phyloP scores from a whole-genome alignment of 2,113 vertebrate species.

The Hemiscyllium ocellatum region DNA sequence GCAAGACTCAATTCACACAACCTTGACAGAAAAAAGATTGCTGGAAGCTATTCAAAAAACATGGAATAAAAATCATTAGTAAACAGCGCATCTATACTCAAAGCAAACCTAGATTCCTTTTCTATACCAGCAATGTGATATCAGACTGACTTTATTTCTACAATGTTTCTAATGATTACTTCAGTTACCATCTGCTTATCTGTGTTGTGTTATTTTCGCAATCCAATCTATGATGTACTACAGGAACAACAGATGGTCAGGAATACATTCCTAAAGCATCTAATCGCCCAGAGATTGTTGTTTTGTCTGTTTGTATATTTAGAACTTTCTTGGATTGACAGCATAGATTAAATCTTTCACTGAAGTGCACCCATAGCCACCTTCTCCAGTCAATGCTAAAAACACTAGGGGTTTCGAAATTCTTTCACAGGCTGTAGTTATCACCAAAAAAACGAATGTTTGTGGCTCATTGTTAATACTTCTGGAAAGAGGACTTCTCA shows the following conservation, averaged over 20 bases:
- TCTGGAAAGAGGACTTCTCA: neutral
- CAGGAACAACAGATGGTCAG: constrained; percentile 1
- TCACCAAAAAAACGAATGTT: neutral
- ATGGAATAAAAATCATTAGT: neutral
- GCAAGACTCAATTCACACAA: neutral
- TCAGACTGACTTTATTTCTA: neutral
- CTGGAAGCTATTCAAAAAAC: neutral
- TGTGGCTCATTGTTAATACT: neutral
- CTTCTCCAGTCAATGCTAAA: neutral
- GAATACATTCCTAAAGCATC: neutral
- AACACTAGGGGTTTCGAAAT: neutral
- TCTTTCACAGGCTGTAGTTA: neutral
- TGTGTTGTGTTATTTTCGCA: neutral
- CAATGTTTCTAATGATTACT: neutral
- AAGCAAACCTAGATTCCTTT: neutral
- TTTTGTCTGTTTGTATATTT: neutral
- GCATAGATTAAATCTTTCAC: neutral
- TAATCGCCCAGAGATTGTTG: neutral
- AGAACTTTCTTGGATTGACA: neutral
- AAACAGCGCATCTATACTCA: neutral
- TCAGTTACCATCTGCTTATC: neutral
- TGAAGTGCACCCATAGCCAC: neutral
- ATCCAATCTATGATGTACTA: constrained; percentile 6
- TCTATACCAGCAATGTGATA: neutral
- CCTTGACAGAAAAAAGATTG: neutral